These are phyloP conservation scores for Drosophila robusta DNA, from an alignment of 2,888 invertebrate genomes.

Conservation along the genomic window DNA sequence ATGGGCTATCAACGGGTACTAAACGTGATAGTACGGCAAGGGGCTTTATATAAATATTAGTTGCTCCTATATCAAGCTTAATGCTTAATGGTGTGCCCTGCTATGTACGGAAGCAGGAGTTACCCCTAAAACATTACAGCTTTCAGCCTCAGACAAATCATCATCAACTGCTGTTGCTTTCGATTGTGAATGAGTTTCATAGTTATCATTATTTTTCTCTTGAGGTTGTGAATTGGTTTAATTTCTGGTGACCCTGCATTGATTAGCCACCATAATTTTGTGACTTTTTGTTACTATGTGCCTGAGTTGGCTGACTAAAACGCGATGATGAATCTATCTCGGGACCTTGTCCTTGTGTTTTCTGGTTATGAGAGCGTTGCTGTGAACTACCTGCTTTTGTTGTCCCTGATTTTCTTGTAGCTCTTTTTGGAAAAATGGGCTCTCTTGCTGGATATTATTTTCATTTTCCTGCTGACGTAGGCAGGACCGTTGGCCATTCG, in stretches of 20 bases:
- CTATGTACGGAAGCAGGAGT: not conserved
- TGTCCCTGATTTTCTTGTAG: not conserved
- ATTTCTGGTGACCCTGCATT: no score
- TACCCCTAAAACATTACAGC: not conserved
- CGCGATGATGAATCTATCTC: no score
- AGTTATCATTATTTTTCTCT: no score
- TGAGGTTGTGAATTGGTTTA: no score
- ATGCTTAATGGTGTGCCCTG: slow-evolving; percentile 1
- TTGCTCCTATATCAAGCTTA: no score
- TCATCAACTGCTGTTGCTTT: no score
- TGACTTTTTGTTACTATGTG: no score
- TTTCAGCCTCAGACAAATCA: not conserved
- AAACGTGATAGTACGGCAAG: no score
- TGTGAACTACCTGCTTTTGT: not conserved
- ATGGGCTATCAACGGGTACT: no score
- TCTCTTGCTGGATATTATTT: not conserved
- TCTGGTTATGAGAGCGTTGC: not conserved
- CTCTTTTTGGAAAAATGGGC: not conserved
- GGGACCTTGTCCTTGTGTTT: no score
- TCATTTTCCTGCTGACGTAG: not conserved
- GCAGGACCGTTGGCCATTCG: not conserved
- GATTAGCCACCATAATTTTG: no score
- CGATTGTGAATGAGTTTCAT: not conserved
- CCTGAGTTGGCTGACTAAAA: no score
- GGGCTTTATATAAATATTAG: not conserved